A percentile compares a stretch with the other conserved stretches of the same genome.
Conservation (phyloP, 2,888 invertebrate species). For the Pecten maximus region DNA sequence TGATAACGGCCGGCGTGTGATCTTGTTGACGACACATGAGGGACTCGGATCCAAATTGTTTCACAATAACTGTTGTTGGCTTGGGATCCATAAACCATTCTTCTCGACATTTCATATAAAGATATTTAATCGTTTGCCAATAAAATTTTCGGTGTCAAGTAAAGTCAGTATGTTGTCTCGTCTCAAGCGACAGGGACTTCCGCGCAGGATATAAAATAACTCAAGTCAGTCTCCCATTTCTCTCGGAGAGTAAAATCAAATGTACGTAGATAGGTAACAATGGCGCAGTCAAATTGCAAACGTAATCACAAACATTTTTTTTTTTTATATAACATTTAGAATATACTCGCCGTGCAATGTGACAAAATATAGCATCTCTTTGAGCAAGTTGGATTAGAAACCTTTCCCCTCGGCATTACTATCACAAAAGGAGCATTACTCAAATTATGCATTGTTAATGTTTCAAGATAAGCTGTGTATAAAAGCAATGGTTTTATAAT, state of each 20-base stretch:
- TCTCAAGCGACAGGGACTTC: background rate
- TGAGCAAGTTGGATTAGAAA: too few relatives aligned
- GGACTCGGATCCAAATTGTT: slow-evolving; percentile 2
- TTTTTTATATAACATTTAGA: background rate
- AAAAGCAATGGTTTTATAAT: background rate
- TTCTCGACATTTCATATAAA: slow-evolving; percentile 16
- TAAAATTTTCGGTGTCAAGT: slow-evolving; percentile 14
- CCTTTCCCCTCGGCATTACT: too few relatives aligned
- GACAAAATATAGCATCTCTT: too few relatives aligned
- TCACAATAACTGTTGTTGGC: background rate
- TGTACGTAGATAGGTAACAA: background rate
- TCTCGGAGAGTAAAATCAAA: background rate
- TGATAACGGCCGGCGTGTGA: background rate
- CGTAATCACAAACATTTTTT: background rate
- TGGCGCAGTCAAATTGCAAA: background rate
- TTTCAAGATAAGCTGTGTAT: background rate
- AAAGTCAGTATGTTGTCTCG: background rate
- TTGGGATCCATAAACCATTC: slow-evolving; percentile 17
- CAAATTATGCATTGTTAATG: background rate
- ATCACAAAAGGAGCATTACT: background rate
- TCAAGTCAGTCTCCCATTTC: background rate
- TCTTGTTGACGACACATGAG: background rate
- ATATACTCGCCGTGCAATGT: background rate
- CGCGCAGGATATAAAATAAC: background rate
- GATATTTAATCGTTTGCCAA: slow-evolving; percentile 35